These are phyloP conservation scores for Suillia variegata DNA, from an alignment of 2,888 invertebrate species.

Conservation along the genomic window DNA sequence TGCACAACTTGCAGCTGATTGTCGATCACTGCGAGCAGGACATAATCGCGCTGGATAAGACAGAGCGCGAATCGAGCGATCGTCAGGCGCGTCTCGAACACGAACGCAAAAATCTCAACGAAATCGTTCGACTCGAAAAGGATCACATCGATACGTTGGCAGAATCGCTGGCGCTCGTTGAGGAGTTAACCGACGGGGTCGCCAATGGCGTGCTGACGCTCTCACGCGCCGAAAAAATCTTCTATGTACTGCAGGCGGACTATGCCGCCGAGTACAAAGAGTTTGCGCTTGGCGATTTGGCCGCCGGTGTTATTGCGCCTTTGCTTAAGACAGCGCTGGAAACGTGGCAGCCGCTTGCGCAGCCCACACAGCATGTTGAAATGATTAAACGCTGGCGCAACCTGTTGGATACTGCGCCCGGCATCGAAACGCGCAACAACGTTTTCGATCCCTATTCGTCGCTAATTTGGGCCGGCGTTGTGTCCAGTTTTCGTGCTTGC, in stretches of 20 bases:
- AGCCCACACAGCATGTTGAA: constrained; percentile 69
- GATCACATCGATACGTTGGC: constrained; percentile 74
- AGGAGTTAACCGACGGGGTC: constrained; percentile 61
- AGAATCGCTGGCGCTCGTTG: constrained; percentile 71
- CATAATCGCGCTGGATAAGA: constrained; percentile 84
- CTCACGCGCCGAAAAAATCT: constrained; percentile 60
- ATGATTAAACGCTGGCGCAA: constrained; percentile 74
- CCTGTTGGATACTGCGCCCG: constrained; percentile 61
- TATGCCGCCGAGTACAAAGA: constrained; percentile 79
- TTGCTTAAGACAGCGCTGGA: constrained; percentile 76
- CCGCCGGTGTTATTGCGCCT: constrained; percentile 83
- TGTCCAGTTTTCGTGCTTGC: constrained; percentile 77
- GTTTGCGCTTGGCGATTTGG: constrained; percentile 82
- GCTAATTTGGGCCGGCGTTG: constrained; percentile 86
- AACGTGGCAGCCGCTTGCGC: constrained; percentile 79
- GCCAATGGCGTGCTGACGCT: constrained; percentile 59
- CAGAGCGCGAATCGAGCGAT: constrained; percentile 78
- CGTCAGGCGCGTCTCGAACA: constrained; percentile 78
- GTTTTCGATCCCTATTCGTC: constrained; percentile 75
- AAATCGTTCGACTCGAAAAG: constrained; percentile 73
- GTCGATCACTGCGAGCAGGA: constrained; percentile 95
- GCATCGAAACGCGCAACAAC: constrained; percentile 43
- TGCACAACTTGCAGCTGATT: constrained; percentile 88
- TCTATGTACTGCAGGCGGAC: constrained; percentile 64
- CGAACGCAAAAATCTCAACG: constrained; percentile 75